phyloP scores from a whole-genome alignment of 2,888 invertebrate species.

The Pardosa pseudoannulata region DNA sequence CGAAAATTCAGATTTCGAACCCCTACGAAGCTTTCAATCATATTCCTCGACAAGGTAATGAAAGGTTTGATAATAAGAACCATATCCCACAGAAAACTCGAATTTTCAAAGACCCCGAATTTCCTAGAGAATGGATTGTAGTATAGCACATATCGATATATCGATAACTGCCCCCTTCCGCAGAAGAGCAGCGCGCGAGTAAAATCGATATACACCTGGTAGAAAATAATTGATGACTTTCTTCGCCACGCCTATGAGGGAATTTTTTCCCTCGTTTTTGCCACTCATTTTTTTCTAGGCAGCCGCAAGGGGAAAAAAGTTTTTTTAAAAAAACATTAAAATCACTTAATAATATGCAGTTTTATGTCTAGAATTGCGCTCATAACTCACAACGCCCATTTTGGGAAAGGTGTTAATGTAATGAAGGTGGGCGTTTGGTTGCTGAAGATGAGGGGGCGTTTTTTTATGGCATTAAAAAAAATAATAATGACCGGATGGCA shows the following conservation, averaged over 20 bases:
- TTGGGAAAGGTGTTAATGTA: slow-evolving; percentile 43
- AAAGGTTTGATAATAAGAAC: not conserved
- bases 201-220: slow-evolving; percentile 52
- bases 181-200: not conserved
- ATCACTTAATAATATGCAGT: slow-evolving; percentile 66
- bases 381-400: slow-evolving; percentile 38
- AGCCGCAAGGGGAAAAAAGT: slow-evolving; percentile 13
- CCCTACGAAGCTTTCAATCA: not conserved
- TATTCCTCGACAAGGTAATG: slow-evolving; percentile 4
- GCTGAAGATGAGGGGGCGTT: not conserved
- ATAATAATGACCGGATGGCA: not conserved
- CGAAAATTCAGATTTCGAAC: slow-evolving; percentile 4
- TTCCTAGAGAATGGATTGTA: not conserved
- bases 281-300: slow-evolving; percentile 24
- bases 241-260: slow-evolving; percentile 22
- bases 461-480: not conserved
- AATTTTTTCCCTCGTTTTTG: slow-evolving; percentile 25
- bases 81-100: not conserved
- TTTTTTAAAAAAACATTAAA: slow-evolving; percentile 30
- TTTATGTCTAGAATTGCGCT: slow-evolving; percentile 46
- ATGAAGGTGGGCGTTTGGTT: slow-evolving; percentile 50
- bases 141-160: slow-evolving; percentile 31
- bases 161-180: slow-evolving; percentile 16
- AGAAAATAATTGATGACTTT: slow-evolving; percentile 60
- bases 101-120: not conserved